Evolutionary conservation across 2,113 vertebrate genomes (phyloP).

Genomic region (Larimichthys polyactis): DNA sequence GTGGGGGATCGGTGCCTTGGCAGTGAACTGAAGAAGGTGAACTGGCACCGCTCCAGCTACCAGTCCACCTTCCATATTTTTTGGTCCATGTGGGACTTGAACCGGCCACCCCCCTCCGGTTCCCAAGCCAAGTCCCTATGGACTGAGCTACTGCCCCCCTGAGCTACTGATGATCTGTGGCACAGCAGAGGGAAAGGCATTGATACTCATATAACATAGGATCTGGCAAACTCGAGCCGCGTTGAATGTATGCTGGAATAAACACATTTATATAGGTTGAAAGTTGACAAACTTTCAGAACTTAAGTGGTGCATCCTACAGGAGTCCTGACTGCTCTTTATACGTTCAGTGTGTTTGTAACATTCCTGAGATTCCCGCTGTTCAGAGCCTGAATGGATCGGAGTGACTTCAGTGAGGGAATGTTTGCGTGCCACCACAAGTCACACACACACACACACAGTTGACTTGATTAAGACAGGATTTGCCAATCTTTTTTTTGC

Average conservation of each 20-base stretch:
- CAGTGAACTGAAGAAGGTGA: no score
- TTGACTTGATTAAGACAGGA: not conserved
- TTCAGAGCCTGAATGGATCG: constrained; percentile 56
- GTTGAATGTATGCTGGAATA: no score
- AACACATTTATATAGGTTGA: not conserved
- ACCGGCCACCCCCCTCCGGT: no score
- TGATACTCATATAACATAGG: no score
- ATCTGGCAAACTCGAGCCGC: not conserved
- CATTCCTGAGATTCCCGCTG: constrained; percentile 63
- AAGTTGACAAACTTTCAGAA: not conserved
- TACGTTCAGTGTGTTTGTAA: constrained; percentile 12
- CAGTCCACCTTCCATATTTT: no score
- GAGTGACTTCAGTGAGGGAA: constrained; percentile 46
- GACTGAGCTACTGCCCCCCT: no score
- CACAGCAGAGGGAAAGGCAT: not conserved
- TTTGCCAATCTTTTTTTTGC: constrained; percentile 11
- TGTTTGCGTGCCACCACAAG: constrained; percentile 50
- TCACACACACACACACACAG: not conserved
- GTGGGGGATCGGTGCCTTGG: no score
- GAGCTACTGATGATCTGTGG: constrained; percentile 7
- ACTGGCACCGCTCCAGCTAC: no score
- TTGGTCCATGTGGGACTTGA: no score
- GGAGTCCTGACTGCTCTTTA: not conserved
- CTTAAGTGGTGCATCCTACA: not conserved
- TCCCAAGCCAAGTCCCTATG: no score